Evolutionary conservation across 2,797 vertebrate genomes (phyloP), one percentile per base, ranked within the genome.

Genomic region (Phataginus tricuspis): DNA sequence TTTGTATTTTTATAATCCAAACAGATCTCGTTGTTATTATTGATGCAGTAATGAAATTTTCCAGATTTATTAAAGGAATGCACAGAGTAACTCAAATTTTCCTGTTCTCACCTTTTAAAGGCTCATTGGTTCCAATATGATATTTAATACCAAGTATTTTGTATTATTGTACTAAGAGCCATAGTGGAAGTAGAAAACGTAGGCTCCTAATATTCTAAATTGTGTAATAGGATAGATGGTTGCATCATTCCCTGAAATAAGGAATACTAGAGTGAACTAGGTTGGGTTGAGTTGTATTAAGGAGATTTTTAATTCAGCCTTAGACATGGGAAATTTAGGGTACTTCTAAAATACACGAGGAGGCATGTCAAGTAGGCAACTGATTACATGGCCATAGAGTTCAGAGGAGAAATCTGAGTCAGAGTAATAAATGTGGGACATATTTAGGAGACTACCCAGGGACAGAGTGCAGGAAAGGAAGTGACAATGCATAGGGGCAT

Each of bases 1-100:
- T 31, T 86, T 71, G 82, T 86, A 77, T 57, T 57, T 89, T 92
- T 83, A 87, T 69, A 72, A 86, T 64, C 74, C 79, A 90, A 87
- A 78, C n/a, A 61, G 45, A 80, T 51, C 39, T 45, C 66, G 8
- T 9, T 45, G 42, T 45, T 45, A 45, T 55, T 82, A 6, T 61
- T 86, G 42, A 93, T 61, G 13, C 2, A 91, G 91, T 45, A 61
- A 18, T 90, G 11, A 94, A 92, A 80, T 1, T 64, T 89, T 90
- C 51, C 74, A 71, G 5, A 92, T 71, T 93, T 92, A 61, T 53
- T 94, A 75, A 90, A 75, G 23, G 25, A 92, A 64, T 86, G 19
- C 27, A 29, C 53, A 86, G 42, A 82, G 21, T 83, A 75, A 80
- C 6, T 84, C 66, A 80, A 80, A 86, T 51, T 86, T 85, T 90